A percentile compares a stretch with the other conserved stretches of the same genome.
phyloP scores from a whole-genome alignment of 1,140 invertebrate genomes.

The Holcopasites calliopsidis region DNA sequence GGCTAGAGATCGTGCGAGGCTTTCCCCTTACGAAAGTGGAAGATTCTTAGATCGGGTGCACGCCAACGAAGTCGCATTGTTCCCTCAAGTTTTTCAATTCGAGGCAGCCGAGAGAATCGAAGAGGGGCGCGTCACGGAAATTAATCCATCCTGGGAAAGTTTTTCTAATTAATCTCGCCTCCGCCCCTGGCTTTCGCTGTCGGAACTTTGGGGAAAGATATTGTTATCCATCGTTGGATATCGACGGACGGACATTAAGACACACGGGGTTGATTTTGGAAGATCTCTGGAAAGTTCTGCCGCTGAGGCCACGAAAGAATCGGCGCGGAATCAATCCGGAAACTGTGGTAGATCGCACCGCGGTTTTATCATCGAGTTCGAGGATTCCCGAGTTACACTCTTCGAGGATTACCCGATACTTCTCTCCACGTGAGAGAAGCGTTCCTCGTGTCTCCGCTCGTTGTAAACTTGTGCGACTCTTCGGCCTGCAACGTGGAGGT shows the following conservation, averaged over 20 bases:
- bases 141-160: background rate
- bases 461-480: background rate
- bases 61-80: no score
- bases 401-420: background rate
- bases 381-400: background rate
- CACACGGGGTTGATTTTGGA: background rate
- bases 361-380: background rate
- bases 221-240: background rate
- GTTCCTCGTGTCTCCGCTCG: background rate
- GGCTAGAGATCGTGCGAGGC: no score
- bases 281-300: background rate
- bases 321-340: background rate
- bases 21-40: no score
- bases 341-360: background rate
- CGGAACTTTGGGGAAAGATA: background rate
- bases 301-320: background rate
- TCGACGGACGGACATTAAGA: background rate
- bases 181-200: background rate
- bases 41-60: no score
- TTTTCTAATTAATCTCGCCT: constrained; percentile 18
- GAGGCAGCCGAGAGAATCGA: background rate
- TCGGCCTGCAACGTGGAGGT: constrained; percentile 49
- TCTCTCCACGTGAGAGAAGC: constrained; percentile 41
- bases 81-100: background rate
- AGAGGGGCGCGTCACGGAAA: background rate